Conservation (phyloP, 2,113 vertebrate genomes). For the Octodon degus region DNA sequence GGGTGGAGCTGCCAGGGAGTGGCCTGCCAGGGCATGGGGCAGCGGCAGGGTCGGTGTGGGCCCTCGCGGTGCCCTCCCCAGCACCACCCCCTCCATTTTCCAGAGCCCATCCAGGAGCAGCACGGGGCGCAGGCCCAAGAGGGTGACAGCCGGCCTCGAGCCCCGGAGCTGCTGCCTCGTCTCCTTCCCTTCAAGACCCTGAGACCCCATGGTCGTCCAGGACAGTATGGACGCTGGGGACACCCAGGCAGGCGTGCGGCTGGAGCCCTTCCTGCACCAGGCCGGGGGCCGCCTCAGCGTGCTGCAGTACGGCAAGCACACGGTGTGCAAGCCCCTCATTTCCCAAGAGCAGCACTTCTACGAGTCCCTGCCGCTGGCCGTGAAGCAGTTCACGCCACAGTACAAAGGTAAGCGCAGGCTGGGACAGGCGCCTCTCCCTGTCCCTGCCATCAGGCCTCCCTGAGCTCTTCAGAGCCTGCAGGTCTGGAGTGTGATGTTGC, state of each 20-base stretch:
- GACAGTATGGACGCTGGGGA: slow-evolving; percentile 53
- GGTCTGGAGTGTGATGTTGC: neutral
- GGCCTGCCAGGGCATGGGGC: neutral
- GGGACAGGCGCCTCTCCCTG: neutral
- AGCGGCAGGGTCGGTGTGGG: neutral
- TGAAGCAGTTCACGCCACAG: slow-evolving; percentile 87
- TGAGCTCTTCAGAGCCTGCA: neutral
- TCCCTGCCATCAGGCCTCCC: neutral
- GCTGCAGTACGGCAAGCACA: slow-evolving; percentile 87
- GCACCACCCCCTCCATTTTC: neutral
- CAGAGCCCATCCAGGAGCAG: neutral
- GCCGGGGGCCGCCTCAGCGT: slow-evolving; percentile 88
- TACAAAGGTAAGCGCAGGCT: slow-evolving; percentile 85
- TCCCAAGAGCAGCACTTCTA: slow-evolving; percentile 87
- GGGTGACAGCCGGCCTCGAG: too few species aligned
- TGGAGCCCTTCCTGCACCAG: slow-evolving; percentile 89
- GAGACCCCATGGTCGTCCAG: slow-evolving; percentile 84
- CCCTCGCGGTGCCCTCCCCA: rapidly evolving
- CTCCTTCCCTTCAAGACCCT: rapidly evolving
- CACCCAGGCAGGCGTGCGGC: slow-evolving; percentile 60
- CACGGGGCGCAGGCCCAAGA: neutral
- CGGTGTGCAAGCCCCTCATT: slow-evolving; percentile 88
- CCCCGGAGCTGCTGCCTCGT: neutral
- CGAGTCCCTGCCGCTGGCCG: slow-evolving; percentile 85
- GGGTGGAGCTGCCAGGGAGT: neutral